A percentile compares a stretch with the other conserved stretches of the same genome.
phyloP scores from a whole-genome alignment of 2,888 invertebrate genomes.

The Apodemia duryi region DNA sequence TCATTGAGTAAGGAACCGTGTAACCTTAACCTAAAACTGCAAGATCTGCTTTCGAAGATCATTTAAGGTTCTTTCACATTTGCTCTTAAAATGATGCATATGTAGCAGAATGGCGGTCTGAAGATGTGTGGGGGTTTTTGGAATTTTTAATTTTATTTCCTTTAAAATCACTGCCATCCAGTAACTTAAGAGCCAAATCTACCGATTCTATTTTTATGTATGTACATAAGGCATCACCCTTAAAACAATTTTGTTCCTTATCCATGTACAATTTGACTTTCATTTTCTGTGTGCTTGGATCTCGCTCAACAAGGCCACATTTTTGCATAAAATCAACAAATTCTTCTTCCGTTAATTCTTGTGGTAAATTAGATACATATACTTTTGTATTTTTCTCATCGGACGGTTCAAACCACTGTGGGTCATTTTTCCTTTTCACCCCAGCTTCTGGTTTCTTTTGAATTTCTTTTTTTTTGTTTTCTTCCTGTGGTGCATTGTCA shows the following conservation, averaged over 20 bases:
- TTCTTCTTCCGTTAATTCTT: slow-evolving; percentile 92
- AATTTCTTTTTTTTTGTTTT: slow-evolving; percentile 48
- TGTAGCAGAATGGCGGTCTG: too few species aligned
- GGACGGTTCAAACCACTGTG: slow-evolving; percentile 95
- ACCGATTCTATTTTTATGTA: slow-evolving; percentile 98
- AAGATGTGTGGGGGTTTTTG: too few species aligned
- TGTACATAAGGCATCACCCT: slow-evolving; percentile 98
- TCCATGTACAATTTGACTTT: slow-evolving; percentile 96
- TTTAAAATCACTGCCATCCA: slow-evolving; percentile 92
- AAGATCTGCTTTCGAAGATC: too few species aligned
- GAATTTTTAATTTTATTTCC: slow-evolving; percentile 88
- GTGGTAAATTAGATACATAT: slow-evolving; percentile 95
- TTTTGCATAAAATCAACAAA: slow-evolving; percentile 96
- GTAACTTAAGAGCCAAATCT: slow-evolving; percentile 91
- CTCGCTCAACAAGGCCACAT: slow-evolving; percentile 96
- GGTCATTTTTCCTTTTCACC: slow-evolving; percentile 74
- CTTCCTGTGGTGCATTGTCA: slow-evolving; percentile 73
- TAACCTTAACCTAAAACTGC: too few species aligned
- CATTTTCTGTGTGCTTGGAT: slow-evolving; percentile 87
- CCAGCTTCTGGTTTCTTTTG: slow-evolving; percentile 66
- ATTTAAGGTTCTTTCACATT: too few species aligned
- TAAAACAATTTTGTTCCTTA: slow-evolving; percentile 86
- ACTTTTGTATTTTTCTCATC: slow-evolving; percentile 94
- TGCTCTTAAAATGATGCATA: too few species aligned
- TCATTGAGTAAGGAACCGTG: too few species aligned